Conservation (phyloP, 1,140 invertebrate genomes). For the Chymomyza costata region DNA sequence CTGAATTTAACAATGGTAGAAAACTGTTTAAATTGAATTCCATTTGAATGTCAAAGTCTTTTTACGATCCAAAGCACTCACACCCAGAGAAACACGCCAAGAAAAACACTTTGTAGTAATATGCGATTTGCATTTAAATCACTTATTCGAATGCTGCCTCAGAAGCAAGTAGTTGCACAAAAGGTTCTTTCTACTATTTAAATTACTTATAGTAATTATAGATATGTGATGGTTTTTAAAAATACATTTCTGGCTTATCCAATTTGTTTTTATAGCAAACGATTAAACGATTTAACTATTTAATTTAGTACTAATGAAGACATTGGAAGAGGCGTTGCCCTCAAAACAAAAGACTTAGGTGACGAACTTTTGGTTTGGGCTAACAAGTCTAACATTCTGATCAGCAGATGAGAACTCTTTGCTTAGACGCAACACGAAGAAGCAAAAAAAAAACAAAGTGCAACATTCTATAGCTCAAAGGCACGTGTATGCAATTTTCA, state of each 20-base stretch:
- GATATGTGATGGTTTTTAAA: constrained; percentile 57
- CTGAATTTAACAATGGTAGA: constrained; percentile 59
- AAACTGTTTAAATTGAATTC: constrained; percentile 59
- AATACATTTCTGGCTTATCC: constrained; percentile 48
- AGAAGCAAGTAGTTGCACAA: constrained; percentile 28
- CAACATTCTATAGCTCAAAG: constrained; percentile 67
- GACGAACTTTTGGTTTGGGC: constrained; percentile 11
- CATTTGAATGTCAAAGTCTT: constrained; percentile 14
- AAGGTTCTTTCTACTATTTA: constrained; percentile 29
- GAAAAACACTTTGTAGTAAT: constrained; percentile 9
- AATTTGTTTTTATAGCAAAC: constrained; percentile 13
- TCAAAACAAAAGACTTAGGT: constrained; percentile 52
- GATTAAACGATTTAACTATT: too few relatives aligned
- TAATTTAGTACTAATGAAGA: too few relatives aligned
- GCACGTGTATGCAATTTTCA: constrained; percentile 74
- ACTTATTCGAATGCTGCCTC: constrained; percentile 35
- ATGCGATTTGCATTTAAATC: constrained; percentile 58
- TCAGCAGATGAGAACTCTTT: neutral
- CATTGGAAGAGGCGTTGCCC: too few relatives aligned
- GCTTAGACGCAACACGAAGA: constrained; percentile 4
- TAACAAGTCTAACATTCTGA: neutral
- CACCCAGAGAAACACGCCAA: too few relatives aligned
- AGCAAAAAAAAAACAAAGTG: constrained; percentile 44
- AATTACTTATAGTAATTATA: constrained; percentile 63
- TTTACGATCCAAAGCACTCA: constrained; percentile 65